Evolutionary conservation across 92 coral and sea anemone genomes (phyloP), one percentile per base, ranked within the genome.

Genomic region (Palythoa grandis): DNA sequence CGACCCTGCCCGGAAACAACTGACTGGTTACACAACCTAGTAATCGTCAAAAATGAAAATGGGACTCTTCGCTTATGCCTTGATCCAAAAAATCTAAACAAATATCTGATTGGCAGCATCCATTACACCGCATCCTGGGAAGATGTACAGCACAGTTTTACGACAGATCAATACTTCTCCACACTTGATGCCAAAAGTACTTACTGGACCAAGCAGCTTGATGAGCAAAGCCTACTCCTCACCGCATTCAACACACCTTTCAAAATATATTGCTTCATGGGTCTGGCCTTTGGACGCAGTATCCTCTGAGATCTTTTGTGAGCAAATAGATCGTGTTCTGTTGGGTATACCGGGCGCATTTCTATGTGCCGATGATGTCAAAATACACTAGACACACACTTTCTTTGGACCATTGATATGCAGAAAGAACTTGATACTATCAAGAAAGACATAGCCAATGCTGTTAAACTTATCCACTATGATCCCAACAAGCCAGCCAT

Each of bases 71-170:
- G 92, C 25, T 69, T 93, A 47, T 91, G 91, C 70, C 92, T 91
- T 24, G 93, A 93, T 48, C 78, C 93, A 72, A 86, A 92, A 69
- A 88, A 91, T 29, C 35, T 29, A 29, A 29, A 29, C 35, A 29
- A 29, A 29, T 29, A 1, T 29, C 1, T 29, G 35, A 29, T 29
- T 29, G 35, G 86, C 85, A 92, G 83, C 66, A 70, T 88, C 12
- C 90, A 93, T 76, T 90, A 86, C 93, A 92, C 92, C 22, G 91
- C 88, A 48, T 87, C 95, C 0, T 89, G 95, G 89, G 92, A 92
- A 54, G 83, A 92, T 40, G 91, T 39, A 29, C 89, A 78, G 68
- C 92, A 92, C 82, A 87, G 89, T 73, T 89, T 87, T 82, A 87
- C 52, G 16, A 73, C 83, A 74, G 95, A 88, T 3, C 89, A 77